phyloP scores from a whole-genome alignment of 2,888 invertebrate genomes.

The Lordiphosa andalusiaca region DNA sequence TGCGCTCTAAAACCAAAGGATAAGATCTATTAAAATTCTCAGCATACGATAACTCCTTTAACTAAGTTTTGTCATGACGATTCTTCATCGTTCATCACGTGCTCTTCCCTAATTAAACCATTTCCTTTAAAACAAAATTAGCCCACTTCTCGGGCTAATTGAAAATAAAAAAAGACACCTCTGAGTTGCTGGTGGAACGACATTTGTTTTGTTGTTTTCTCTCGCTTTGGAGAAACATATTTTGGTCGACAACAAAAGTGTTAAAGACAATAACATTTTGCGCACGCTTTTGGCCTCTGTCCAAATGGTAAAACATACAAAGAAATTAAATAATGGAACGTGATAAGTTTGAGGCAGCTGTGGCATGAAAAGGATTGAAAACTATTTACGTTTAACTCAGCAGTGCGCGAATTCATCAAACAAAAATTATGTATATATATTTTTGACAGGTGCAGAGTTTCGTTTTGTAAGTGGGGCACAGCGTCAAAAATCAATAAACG shows the following conservation, averaged over 20 bases:
- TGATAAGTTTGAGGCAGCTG: conserved; percentile 8
- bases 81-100: not conserved
- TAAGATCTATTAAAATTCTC: too few relatives aligned
- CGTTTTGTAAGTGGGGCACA: conserved; percentile 25
- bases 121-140: conserved; percentile 1
- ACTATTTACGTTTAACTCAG: conserved; percentile 18
- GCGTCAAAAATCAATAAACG: conserved; percentile 24
- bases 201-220: conserved; percentile 26
- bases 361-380: conserved; percentile 7
- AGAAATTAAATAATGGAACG: conserved; percentile 7
- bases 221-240: conserved; percentile 63
- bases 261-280: conserved; percentile 63
- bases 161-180: conserved; percentile 29
- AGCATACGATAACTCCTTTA: not conserved
- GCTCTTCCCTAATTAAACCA: not conserved
- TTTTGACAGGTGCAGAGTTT: conserved; percentile 1
- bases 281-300: conserved; percentile 65
- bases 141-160: conserved; percentile 40
- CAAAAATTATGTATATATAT: conserved; percentile 10
- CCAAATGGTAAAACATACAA: conserved; percentile 39
- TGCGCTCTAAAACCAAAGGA: too few relatives aligned
- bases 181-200: conserved; percentile 31
- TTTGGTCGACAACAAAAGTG: conserved; percentile 20
- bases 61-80: too few relatives aligned
- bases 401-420: conserved; percentile 4